Evolutionary conservation across 2,888 invertebrate species (phyloP), one percentile per base, ranked within the genome.

Genomic region (Trypoxylon attenuatum): DNA sequence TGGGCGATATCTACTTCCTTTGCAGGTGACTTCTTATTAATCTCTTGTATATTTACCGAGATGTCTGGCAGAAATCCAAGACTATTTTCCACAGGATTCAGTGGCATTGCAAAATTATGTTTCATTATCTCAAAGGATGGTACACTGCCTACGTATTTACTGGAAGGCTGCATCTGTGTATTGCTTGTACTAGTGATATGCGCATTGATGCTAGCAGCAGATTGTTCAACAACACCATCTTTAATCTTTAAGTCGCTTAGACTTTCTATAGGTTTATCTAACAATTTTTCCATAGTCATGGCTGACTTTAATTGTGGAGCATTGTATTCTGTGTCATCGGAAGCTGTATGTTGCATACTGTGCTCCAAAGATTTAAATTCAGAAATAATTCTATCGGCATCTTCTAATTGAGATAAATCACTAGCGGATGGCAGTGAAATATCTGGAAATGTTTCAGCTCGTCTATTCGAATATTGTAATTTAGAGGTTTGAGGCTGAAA

Each of bases 331-430:
- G 33, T 60, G 16, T 18, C 10, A 39, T 57, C 64, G 18, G 39
- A 10, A 49, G 10, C 3, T 5, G 62, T 25, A 16, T 47, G 59
- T 13, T 61, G 64, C 10, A 47, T 18, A 15, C 41, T 71, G 22
- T 73, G 70, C 3, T 77, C 76, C 81, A 82, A 83, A 0, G 68
- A 55, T 63, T 81, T 83, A 33, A 80, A 81, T n/a, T 77, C 78
- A 13, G 76, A 64, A 22, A 81, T 77, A 33, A 82, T 71, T 58
- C 75, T 80, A 15, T 78, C 78, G 6, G 76, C 75, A 43, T 81
- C 78, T 8, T 78, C 75, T 13, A 75, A 61, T 6, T 71, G 73
- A n/a, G n/a, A n/a, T 16, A 76, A 71, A 5, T 80, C 77, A 53
- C 75, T 72, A 19, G 78, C 76, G 15, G 79, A 78, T 0, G 75